These are phyloP conservation scores for Sardinella longiceps DNA, from an alignment of 2,797 vertebrate species.

Conservation along the genomic window DNA sequence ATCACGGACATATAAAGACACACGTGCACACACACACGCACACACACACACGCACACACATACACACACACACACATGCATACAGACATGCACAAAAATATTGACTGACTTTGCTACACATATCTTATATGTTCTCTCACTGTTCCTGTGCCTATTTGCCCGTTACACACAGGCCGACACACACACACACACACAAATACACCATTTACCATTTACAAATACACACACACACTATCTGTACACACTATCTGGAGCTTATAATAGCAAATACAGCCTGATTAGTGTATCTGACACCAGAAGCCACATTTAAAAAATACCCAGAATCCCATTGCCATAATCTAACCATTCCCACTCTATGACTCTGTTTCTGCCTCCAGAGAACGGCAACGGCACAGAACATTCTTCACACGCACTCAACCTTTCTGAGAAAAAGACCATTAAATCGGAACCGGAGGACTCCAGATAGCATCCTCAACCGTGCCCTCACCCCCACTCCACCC, in stretches of 20 bases:
- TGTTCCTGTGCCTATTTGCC: too few species aligned
- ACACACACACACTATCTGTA: too few species aligned
- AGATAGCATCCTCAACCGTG: constrained; percentile 83
- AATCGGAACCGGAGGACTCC: constrained; percentile 96
- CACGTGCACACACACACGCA: not conserved
- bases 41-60: not conserved
- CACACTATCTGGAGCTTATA: too few species aligned
- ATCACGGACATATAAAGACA: not conserved
- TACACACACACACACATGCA: not conserved
- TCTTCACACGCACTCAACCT: constrained; percentile 85
- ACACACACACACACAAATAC: too few species aligned
- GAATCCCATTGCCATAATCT: not conserved
- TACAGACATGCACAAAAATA: not conserved
- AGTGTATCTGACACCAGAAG: too few species aligned
- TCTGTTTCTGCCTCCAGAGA: constrained; percentile 76
- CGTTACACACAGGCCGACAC: too few species aligned
- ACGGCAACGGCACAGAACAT: constrained; percentile 71
- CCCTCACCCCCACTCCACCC: not conserved
- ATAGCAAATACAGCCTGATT: too few species aligned
- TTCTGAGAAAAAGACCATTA: constrained; percentile 92
- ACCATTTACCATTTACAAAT: too few species aligned
- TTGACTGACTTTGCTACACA: not conserved
- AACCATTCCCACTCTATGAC: constrained; percentile 38
- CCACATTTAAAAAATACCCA: not conserved
- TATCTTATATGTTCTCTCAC: not conserved